phyloP scores from a whole-genome alignment of 1,140 invertebrate species.

The Drosophila guanche region DNA sequence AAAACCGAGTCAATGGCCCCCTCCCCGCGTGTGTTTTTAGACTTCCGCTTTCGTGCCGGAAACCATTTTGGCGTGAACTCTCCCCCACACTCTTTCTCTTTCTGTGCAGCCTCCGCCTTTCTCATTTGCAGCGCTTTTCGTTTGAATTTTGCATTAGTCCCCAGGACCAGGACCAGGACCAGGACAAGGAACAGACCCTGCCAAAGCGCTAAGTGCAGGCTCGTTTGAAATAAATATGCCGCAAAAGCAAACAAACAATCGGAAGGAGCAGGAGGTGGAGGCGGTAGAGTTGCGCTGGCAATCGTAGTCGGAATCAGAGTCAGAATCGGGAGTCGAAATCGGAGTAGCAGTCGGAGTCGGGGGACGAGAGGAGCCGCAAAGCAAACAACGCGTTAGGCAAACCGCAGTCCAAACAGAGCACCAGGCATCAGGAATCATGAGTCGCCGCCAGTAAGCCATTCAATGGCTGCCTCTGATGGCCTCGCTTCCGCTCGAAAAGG shows the following conservation, averaged over 20 bases:
- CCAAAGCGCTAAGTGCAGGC: slow-evolving; percentile 68
- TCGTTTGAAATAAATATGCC: slow-evolving; percentile 81
- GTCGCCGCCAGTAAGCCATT: slow-evolving; percentile 55
- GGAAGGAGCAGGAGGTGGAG: slow-evolving; percentile 16
- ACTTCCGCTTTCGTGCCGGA: slow-evolving; percentile 78
- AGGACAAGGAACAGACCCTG: slow-evolving; percentile 1
- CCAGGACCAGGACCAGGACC: slow-evolving; percentile 8
- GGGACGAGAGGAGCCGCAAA: slow-evolving; percentile 39
- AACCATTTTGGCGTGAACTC: slow-evolving; percentile 78
- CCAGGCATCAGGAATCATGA: slow-evolving; percentile 30
- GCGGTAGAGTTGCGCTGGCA: slow-evolving; percentile 27
- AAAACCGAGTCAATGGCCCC: slow-evolving; percentile 31
- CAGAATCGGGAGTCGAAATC: slow-evolving; percentile 25
- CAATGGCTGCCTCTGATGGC: slow-evolving; percentile 70
- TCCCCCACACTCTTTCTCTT: slow-evolving; percentile 37
- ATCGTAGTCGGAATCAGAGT: slow-evolving; percentile 26
- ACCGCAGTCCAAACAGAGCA: slow-evolving; percentile 61
- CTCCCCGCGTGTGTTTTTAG: slow-evolving; percentile 45
- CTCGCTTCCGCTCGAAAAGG: slow-evolving; percentile 59
- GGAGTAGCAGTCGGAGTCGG: slow-evolving; percentile 1
- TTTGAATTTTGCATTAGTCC: slow-evolving; percentile 77
- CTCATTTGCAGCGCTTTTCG: slow-evolving; percentile 78
- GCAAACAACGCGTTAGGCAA: slow-evolving; percentile 72
- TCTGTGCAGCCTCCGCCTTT: slow-evolving; percentile 17
- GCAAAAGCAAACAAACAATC: slow-evolving; percentile 80